Conservation (phyloP, 2,113 vertebrate genomes). For the Perca flavescens region DNA sequence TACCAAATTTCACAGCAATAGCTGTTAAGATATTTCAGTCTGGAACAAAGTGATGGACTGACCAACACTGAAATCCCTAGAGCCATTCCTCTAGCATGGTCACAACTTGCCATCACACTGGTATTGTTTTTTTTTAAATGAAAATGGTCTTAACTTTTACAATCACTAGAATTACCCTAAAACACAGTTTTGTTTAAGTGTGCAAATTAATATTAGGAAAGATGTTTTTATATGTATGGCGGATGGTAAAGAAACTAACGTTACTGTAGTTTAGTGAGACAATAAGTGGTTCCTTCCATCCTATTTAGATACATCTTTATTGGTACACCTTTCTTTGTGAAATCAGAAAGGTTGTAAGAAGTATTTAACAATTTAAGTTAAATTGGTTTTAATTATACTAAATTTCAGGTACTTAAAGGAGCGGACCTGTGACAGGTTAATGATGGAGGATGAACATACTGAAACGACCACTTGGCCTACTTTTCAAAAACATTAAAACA, state of each 20-base stretch:
- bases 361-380: background rate
- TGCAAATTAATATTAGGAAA: background rate
- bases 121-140: background rate
- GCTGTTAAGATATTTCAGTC: background rate
- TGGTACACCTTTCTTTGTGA: background rate
- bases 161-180: background rate
- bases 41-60: background rate
- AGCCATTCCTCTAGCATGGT: background rate
- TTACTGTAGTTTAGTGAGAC: background rate
- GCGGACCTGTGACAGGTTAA: slow-evolving; percentile 35
- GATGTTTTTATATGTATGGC: background rate
- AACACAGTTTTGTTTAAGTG: background rate
- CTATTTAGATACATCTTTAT: too few species aligned
- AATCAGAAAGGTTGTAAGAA: background rate
- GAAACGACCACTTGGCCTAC: background rate
- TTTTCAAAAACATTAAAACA: slow-evolving; percentile 13
- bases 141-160: background rate
- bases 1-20: background rate
- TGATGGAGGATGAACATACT: slow-evolving; percentile 17
- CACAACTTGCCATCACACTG: background rate
- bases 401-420: slow-evolving; percentile 21
- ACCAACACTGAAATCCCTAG: background rate
- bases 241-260: background rate
- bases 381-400: slow-evolving; percentile 28
- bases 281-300: background rate